Evolutionary conservation across 2,113 vertebrate genomes (phyloP), one percentile per base, ranked within the genome.

Genomic region (Gadus macrocephalus): DNA sequence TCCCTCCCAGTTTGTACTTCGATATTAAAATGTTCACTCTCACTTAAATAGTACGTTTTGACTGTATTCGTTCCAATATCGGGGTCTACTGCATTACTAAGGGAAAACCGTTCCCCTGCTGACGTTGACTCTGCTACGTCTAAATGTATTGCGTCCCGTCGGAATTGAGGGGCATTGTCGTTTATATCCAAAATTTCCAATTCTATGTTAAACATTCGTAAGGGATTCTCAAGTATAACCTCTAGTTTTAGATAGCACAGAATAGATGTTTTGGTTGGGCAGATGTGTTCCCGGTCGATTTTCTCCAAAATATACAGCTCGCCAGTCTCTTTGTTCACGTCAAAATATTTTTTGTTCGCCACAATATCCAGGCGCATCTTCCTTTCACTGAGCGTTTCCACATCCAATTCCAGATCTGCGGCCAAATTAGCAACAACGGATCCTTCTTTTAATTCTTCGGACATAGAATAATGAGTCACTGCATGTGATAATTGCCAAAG

Each of bases 301-400:
- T 84, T 92, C 38, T 91, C 89, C 14, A 82, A 77, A 27, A 90
- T 77, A 31, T 79, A 91, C 16, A 94, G 84, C 15, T 93, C 90
- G 0, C 93, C 91, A 19, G 89, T 93, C 0, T 93, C 88, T 86
- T 90, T 89, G 74, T 94, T 93, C 19, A 94, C 85, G 2, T 91
- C 91, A 59, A 94, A 69, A 79, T 92, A 92, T 83, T 91, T 86
- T 4, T 86, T 86, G 17, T 86, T 83, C 0, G 77, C 63, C 0
- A 77, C 70, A 3, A 84, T 70, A 3, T 91, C 89, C 0, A 92
- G 53, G 0, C 85, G 76, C 70, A 89, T 83, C 56, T 88, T 79
- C 64, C 89, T 81, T 74, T 85, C 79, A 15, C 60, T 83, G 15
- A 91, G 62, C 8, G 83, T 83, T 70, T 66, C 80, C 0, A 85